These are phyloP conservation scores for Liopterus haemorrhoidalis DNA, from an alignment of 2,888 invertebrate species.

Conservation along the genomic window DNA sequence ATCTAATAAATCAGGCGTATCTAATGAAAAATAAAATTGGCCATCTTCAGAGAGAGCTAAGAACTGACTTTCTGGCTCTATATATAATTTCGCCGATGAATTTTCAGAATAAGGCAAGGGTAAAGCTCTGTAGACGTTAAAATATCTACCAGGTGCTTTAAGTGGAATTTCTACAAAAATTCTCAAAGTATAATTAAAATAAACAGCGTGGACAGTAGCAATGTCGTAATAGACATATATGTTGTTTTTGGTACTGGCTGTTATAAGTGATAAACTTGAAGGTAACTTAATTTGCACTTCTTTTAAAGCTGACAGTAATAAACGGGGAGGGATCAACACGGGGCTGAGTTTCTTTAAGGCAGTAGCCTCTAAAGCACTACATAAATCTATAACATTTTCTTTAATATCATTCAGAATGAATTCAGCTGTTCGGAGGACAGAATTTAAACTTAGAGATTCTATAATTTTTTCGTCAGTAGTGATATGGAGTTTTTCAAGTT, in stretches of 20 bases:
- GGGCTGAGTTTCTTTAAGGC: no score
- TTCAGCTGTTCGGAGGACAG: no score
- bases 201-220: not conserved
- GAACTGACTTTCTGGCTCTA: conserved; percentile 1
- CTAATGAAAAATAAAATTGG: conserved; percentile 9
- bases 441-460: no score
- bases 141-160: conserved; percentile 5
- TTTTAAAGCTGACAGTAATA: no score
- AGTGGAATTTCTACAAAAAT: conserved; percentile 7
- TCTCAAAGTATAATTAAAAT: conserved; percentile 1
- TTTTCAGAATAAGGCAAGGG: not conserved
- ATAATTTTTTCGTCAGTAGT: no score
- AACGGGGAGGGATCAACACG: no score
- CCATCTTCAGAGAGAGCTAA: conserved; percentile 11
- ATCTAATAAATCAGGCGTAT: not conserved
- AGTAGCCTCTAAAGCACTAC: no score
- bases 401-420: no score
- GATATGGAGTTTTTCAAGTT: no score
- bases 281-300: no score
- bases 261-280: conserved; percentile 1
- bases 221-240: conserved; percentile 3
- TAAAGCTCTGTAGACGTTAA: conserved; percentile 1
- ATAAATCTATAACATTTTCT: no score
- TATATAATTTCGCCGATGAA: conserved; percentile 4
- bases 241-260: not conserved